Evolutionary conservation across 2,113 vertebrate genomes (phyloP).

Genomic region (Sinocyclocheilus rhinocerous): DNA sequence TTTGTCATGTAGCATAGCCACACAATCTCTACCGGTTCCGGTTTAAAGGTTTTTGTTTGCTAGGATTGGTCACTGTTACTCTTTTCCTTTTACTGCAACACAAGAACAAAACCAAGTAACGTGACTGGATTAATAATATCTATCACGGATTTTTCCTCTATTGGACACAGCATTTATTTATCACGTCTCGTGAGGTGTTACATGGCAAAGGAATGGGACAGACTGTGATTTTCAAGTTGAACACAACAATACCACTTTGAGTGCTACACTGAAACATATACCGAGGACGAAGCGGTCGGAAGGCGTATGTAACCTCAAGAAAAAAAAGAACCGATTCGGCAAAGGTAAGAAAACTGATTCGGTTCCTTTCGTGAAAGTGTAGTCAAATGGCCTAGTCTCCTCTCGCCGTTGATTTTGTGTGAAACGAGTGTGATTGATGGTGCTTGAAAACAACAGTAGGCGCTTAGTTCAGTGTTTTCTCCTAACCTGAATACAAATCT

Average conservation of each 20-base stretch:
- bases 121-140: conserved; percentile 47
- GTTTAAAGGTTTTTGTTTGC: conserved; percentile 55
- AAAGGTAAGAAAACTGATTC: conserved; percentile 34
- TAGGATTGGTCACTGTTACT: conserved; percentile 33
- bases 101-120: conserved; percentile 23
- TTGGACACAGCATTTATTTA: neutral
- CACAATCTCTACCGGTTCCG: conserved; percentile 60
- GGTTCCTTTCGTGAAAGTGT: neutral
- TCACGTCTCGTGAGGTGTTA: conserved; percentile 19
- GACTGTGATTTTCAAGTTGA: conserved; percentile 47
- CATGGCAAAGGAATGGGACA: conserved; percentile 67
- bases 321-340: conserved; percentile 58
- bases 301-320: conserved; percentile 72
- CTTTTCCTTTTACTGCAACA: conserved; percentile 3
- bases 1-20: conserved; percentile 58
- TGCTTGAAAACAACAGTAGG: neutral
- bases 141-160: conserved; percentile 24
- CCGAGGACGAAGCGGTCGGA: conserved; percentile 43
- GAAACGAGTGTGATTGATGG: neutral
- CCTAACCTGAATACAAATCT: neutral
- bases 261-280: conserved; percentile 46
- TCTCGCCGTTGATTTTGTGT: conserved; percentile 4
- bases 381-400: conserved; percentile 33
- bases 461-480: neutral
- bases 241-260: conserved; percentile 25